phyloP scores from a whole-genome alignment of 2,113 vertebrate genomes.

The Mus pahari region DNA sequence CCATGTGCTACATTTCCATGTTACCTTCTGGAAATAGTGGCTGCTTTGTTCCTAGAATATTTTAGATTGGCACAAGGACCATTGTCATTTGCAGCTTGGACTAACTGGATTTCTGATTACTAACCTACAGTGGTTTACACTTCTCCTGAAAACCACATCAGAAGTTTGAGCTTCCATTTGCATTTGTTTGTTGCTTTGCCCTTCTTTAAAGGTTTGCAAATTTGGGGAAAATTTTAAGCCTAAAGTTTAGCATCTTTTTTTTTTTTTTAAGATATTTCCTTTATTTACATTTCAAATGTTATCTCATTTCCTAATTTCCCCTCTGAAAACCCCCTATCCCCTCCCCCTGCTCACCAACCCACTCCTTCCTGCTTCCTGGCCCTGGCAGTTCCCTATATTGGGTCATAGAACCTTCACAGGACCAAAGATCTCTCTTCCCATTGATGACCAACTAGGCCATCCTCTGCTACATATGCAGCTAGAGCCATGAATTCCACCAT shows the following conservation, averaged over 20 bases:
- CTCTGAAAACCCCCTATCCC: no score
- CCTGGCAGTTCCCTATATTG: no score
- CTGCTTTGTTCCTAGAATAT: background rate
- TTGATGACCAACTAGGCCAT: no score
- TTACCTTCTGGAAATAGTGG: background rate
- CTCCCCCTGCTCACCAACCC: no score
- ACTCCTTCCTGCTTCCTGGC: no score
- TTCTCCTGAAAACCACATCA: background rate
- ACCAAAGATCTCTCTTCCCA: no score
- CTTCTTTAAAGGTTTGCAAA: background rate
- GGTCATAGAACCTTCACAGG: no score
- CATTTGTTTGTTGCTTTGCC: background rate
- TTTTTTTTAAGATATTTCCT: no score
- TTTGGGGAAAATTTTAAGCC: background rate
- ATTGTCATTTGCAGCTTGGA: background rate
- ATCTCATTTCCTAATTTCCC: no score
- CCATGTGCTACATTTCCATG: background rate
- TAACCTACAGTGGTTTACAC: background rate
- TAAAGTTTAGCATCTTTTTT: background rate
- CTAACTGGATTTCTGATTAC: background rate
- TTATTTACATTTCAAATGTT: no score
- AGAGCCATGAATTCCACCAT: no score
- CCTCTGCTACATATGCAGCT: no score
- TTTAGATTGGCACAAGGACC: background rate
- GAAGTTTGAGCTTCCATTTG: background rate